phyloP scores from a whole-genome alignment of 2,888 invertebrate genomes.

The Eilema caniola region DNA sequence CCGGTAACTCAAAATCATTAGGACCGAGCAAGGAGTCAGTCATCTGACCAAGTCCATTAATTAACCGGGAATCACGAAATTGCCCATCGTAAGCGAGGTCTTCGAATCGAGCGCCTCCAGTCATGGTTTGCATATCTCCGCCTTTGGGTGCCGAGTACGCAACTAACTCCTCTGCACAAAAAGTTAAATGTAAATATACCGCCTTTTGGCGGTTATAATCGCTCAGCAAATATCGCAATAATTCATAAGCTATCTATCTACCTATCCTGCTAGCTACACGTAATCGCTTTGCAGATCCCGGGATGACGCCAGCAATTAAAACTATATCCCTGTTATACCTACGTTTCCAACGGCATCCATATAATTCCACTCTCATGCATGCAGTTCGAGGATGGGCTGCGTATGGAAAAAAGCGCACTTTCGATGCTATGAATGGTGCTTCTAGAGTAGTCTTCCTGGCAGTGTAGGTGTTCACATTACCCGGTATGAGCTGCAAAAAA shows the following conservation, averaged over 20 bases:
- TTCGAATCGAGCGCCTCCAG: slow-evolving; percentile 90
- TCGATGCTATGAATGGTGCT: slow-evolving; percentile 94
- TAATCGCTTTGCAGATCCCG: slow-evolving; percentile 67
- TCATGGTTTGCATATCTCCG: slow-evolving; percentile 88
- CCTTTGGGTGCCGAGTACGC: slow-evolving; percentile 90
- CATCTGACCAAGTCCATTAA: slow-evolving; percentile 93
- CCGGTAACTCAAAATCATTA: slow-evolving; percentile 88
- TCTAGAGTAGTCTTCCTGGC: slow-evolving; percentile 91
- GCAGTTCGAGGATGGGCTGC: slow-evolving; percentile 94
- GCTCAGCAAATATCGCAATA: slow-evolving; percentile 55
- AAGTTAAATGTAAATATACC: slow-evolving; percentile 62
- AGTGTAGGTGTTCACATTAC: slow-evolving; percentile 92
- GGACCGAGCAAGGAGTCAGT: slow-evolving; percentile 91
- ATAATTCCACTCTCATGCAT: slow-evolving; percentile 97
- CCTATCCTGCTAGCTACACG: slow-evolving; percentile 46
- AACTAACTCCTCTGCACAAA: slow-evolving; percentile 88
- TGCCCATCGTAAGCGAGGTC: slow-evolving; percentile 94
- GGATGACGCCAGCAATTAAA: slow-evolving; percentile 66
- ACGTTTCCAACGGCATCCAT: slow-evolving; percentile 91
- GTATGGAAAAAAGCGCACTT: slow-evolving; percentile 95
- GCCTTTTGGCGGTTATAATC: slow-evolving; percentile 60
- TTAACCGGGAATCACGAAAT: slow-evolving; percentile 83
- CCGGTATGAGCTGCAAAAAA: slow-evolving; percentile 89
- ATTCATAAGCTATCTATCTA: slow-evolving; percentile 31
- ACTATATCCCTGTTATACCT: slow-evolving; percentile 66